These are phyloP conservation scores for Lissocephala sabroskyi DNA, from an alignment of 2,888 invertebrate species.

Conservation along the genomic window DNA sequence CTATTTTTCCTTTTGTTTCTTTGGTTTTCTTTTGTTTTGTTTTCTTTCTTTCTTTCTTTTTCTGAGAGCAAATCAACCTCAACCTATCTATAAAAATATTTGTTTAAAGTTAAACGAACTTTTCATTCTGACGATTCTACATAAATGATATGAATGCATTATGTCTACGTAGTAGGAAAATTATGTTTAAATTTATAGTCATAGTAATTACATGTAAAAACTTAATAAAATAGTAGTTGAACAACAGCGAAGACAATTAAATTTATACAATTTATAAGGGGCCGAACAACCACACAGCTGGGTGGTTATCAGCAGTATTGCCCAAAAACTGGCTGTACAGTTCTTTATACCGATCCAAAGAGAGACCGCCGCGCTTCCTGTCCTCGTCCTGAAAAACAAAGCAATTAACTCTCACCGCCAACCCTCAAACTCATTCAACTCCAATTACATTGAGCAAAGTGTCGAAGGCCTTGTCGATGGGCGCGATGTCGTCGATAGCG, in stretches of 20 bases:
- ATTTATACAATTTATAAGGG: constrained; percentile 74
- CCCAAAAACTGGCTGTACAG: constrained; percentile 87
- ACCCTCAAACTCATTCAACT: no score
- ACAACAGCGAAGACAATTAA: constrained; percentile 70
- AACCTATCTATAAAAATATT: constrained; percentile 36
- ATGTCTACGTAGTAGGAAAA: constrained; percentile 33
- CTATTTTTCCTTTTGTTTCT: background rate
- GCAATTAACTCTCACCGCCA: no score
- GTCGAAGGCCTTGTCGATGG: constrained; percentile 85
- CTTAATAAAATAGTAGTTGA: constrained; percentile 66
- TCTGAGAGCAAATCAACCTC: constrained; percentile 46
- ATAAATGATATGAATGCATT: constrained; percentile 54
- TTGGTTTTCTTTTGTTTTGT: no score
- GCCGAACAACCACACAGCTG: constrained; percentile 85
- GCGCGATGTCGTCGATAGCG: constrained; percentile 83
- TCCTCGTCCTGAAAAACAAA: constrained; percentile 80
- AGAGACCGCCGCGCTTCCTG: constrained; percentile 84
- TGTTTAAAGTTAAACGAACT: constrained; percentile 48
- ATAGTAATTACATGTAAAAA: constrained; percentile 62
- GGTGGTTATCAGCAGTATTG: constrained; percentile 81
- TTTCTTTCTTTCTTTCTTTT: constrained; percentile 1
- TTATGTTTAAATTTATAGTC: constrained; percentile 44
- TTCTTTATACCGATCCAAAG: constrained; percentile 85
- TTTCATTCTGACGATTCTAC: constrained; percentile 60
- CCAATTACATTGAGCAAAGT: constrained; percentile 83